Conservation (phyloP, 2,888 invertebrate species). For the Chorisops tibialis region DNA sequence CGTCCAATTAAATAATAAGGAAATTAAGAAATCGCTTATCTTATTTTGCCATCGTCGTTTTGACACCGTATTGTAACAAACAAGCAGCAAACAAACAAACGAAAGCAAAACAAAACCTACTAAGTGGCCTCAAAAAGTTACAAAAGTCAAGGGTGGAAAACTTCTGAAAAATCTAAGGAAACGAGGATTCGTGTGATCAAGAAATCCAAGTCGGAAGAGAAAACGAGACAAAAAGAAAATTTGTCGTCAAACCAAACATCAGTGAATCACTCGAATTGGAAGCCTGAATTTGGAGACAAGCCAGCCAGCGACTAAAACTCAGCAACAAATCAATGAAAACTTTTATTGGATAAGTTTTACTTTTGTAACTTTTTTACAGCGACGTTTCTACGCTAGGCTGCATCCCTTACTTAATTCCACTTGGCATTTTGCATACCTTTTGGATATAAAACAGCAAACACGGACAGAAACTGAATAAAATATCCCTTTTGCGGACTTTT, state of each 20-base stretch:
- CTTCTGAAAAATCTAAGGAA: too few species aligned
- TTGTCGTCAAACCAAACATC: not conserved
- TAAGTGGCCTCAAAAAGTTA: too few species aligned
- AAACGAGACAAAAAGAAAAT: too few species aligned
- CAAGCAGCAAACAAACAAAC: too few species aligned
- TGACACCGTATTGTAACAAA: too few species aligned
- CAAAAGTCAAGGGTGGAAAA: too few species aligned
- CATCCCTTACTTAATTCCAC: not conserved
- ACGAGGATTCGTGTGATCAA: too few species aligned
- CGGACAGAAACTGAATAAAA: not conserved
- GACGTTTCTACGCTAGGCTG: not conserved
- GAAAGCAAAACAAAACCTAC: too few species aligned
- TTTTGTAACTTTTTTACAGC: slow-evolving; percentile 5
- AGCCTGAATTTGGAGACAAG: not conserved
- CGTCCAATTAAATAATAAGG: too few species aligned
- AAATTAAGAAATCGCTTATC: too few species aligned
- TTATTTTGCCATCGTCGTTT: not conserved
- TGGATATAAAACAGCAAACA: not conserved
- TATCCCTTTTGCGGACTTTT: not conserved
- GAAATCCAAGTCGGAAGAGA: too few species aligned
- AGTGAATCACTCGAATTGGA: not conserved
- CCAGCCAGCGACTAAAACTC: slow-evolving; percentile 13
- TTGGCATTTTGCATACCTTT: slow-evolving; percentile 12
- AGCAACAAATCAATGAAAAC: slow-evolving; percentile 32
- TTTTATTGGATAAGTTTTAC: slow-evolving; percentile 33